These are phyloP conservation scores for Haliclona indistincta DNA, from an alignment of 37 sponge, comb jelly and placozoan genomes.

Conservation along the genomic window DNA sequence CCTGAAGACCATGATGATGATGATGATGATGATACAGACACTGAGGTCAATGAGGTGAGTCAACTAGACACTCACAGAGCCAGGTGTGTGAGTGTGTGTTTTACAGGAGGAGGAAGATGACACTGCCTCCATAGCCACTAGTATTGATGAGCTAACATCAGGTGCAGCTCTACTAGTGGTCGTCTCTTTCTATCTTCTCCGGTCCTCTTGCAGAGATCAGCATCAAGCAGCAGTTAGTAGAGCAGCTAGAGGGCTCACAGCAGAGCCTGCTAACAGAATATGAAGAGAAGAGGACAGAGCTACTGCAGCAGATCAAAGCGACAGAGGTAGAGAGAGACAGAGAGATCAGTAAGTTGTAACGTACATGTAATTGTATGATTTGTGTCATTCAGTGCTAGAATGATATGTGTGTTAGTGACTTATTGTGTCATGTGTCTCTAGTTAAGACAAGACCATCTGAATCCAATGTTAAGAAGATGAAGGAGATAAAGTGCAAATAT, in stretches of 20 bases:
- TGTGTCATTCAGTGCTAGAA: neutral
- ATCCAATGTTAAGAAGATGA: slow-evolving; percentile 34
- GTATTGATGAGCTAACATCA: slow-evolving; percentile 51
- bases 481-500: slow-evolving; percentile 61
- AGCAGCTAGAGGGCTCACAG: slow-evolving; percentile 88
- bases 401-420: neutral
- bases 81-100: no score
- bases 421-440: slow-evolving; percentile 1
- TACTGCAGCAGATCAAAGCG: slow-evolving; percentile 71
- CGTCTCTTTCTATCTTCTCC: neutral
- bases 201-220: slow-evolving; percentile 78
- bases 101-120: slow-evolving; percentile 44
- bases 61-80: no score
- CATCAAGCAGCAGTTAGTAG: slow-evolving; percentile 93
- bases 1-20: no score
- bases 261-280: slow-evolving; percentile 88
- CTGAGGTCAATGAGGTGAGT: no score
- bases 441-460: slow-evolving; percentile 19
- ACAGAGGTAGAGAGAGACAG: slow-evolving; percentile 81
- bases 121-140: slow-evolving; percentile 52
- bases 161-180: slow-evolving; percentile 4
- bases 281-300: slow-evolving; percentile 84
- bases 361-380: no score
- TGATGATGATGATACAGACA: no score
- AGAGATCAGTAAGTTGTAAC: no score